Base-by-base conservation (phyloP, 92 coral and sea anemone genomes). In the Pocillopora meandrina region DNA sequence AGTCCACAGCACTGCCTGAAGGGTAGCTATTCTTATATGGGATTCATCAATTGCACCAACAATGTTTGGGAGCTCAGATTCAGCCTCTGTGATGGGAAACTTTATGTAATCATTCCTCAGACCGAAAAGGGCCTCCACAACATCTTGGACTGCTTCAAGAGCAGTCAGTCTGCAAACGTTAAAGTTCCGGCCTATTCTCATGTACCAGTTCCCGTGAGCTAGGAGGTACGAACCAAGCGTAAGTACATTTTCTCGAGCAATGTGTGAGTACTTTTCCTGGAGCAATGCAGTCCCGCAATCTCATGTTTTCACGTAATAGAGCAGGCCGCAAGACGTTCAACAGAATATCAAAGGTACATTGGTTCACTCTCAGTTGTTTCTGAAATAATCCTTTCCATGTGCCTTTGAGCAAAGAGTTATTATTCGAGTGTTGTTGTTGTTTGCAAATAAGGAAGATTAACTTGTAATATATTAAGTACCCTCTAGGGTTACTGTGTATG, bases 141-240 rank as follows among this genome's bases (percentile, higher is more conserved):
- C 81, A 84, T 75, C 87, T 58, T 75, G 87, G 13, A 84, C 87
- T 84, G 87, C 82, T 74, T 84, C 87, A 60, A 84, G 55, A 61
- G 74, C 87, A 35, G 87, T 84, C 34, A 66, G 60, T 61, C 82
- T 84, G 36, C 87, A 82, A 75, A 84, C 59, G 70, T 72, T 84
- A 72, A 84, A 84, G 57, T 59, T 61, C 42, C 74, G 87, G 12
- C 87, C 70, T 31, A 84, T 84, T 61, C 82, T 56, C 61, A 58
- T 62, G 80, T 84, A 84, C 17, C 74, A 84, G 71, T 74, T 84
- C 16, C 87, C 49, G 76, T 80, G 85, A 4, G 84, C 84, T 19
- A 80, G 58, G 49, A 64, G 77, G 35, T 47, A 67, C 76, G 70
- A 26, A 36, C 77, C 77, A 68, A 81, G 76, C 35, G 75, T 56